Base-by-base conservation (phyloP, 1,140 invertebrate genomes). In the Heliconius himera region DNA sequence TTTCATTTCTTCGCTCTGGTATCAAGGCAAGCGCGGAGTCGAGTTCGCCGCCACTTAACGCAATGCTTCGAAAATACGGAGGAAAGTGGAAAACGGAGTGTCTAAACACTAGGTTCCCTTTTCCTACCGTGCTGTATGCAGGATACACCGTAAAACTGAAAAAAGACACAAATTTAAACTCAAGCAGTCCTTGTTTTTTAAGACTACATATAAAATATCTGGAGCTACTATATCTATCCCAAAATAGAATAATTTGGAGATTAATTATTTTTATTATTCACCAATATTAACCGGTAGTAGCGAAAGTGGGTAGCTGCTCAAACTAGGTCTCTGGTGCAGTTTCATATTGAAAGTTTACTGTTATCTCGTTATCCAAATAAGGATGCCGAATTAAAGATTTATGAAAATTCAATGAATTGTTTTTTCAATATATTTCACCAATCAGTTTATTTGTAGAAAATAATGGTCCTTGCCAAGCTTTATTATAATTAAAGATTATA, bases 251-350 rank as follows among this genome's bases (percentile, higher is more conserved):
- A 16, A 29, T 66, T 66, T 16, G 9, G 26, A 4, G 9, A 66
- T 29, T 66, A 22, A 16, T 46, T 56, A 22, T 51, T 49, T 41
- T 33, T 36, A 66, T 16, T 66, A 29, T 66, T 29, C 4, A 16
- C 11, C 9, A 66, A 66, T 26, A 66, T 66, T 13, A 66, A 66
- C 22, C 26, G 22, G 60, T 29, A 22, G 60, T 5, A 66, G 60
- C 60, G 60, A 66, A 66, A 66, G 60, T 66, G 22, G 22, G 60
- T 66, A 60, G n/a, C 11, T 29, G 26, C 60, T 29, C 60, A 16
- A 66, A 66, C 22, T 66, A 29, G 60, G 60, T 66, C 60, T 66
- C 49, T 46, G 72, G 72, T 49, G 49, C 72, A 46, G 72, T 73
- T 73, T 73, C 41, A 73, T 73, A 49, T 66, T 66, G 60, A 66